phyloP scores from a whole-genome alignment of 2,888 invertebrate species.

The Tenthredo notha region DNA sequence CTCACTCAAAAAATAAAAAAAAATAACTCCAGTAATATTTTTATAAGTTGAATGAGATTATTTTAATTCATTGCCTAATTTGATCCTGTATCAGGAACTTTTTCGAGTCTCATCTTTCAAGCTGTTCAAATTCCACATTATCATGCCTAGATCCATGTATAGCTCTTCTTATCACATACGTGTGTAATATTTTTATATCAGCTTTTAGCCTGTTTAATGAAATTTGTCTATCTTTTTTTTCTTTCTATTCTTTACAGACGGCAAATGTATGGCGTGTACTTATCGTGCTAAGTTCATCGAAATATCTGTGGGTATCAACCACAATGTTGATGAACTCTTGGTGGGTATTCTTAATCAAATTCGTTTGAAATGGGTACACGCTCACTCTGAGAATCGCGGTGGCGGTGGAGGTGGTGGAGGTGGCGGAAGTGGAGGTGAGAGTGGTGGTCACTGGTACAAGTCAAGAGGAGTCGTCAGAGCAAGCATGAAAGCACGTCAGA shows the following conservation, averaged over 20 bases:
- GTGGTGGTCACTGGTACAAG: slow-evolving; percentile 90
- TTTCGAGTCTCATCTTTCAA: background rate
- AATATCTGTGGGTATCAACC: slow-evolving; percentile 97
- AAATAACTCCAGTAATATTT: background rate
- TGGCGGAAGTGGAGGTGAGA: slow-evolving; percentile 64
- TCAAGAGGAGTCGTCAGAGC: slow-evolving; percentile 91
- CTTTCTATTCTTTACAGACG: slow-evolving; percentile 85
- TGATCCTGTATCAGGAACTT: background rate
- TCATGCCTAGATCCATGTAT: background rate
- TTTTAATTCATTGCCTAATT: background rate
- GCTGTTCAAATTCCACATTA: background rate
- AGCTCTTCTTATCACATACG: background rate
- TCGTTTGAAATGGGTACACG: slow-evolving; percentile 85
- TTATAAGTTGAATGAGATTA: background rate
- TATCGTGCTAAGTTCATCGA: slow-evolving; percentile 96
- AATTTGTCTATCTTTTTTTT: slow-evolving; percentile 34
- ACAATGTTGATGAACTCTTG: slow-evolving; percentile 96
- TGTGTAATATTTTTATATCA: background rate
- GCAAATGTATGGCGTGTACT: slow-evolving; percentile 94
- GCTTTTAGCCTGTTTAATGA: background rate
- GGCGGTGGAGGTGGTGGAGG: slow-evolving; percentile 61
- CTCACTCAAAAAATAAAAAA: background rate
- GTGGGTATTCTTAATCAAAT: slow-evolving; percentile 96
- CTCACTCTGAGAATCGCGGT: slow-evolving; percentile 80
- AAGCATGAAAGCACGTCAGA: slow-evolving; percentile 94